Evolutionary conservation across 2,888 invertebrate genomes (phyloP).

Genomic region (Congeria kusceri): DNA sequence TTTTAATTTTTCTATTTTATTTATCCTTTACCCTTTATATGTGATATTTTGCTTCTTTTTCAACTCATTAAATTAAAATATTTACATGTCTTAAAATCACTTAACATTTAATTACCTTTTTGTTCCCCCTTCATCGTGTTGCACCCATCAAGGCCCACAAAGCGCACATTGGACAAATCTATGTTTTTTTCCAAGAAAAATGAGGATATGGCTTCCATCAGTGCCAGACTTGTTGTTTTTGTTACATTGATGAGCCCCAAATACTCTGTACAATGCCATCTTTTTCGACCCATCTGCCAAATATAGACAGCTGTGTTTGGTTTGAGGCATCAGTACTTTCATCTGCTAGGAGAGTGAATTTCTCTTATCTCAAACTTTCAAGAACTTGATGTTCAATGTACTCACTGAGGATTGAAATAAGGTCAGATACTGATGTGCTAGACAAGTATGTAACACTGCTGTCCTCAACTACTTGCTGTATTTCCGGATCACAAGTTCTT

Average conservation of each 20-base stretch:
- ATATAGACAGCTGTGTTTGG: conserved; percentile 8
- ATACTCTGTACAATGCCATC: neutral
- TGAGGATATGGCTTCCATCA: neutral
- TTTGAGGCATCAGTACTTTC: conserved; percentile 12
- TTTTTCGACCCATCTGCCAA: neutral
- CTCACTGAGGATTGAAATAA: neutral
- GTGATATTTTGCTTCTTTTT: too few species aligned
- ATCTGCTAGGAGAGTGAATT: conserved; percentile 11
- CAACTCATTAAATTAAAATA: too few species aligned
- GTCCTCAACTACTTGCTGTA: neutral
- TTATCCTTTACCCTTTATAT: too few species aligned
- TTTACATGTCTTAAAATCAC: neutral
- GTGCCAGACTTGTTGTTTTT: conserved; percentile 1
- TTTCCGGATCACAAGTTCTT: conserved; percentile 6
- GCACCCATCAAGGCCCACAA: conserved; percentile 11
- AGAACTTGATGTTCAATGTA: neutral
- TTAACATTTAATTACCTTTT: neutral
- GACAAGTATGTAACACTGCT: neutral
- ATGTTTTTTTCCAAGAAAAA: neutral
- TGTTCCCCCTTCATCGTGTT: conserved; percentile 11
- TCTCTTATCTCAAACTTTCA: neutral
- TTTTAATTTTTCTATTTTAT: too few species aligned
- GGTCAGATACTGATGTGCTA: neutral
- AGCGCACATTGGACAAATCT: conserved; percentile 3
- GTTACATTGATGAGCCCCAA: neutral